phyloP scores from a whole-genome alignment of 2,888 invertebrate genomes.

The Cephus pulcher region DNA sequence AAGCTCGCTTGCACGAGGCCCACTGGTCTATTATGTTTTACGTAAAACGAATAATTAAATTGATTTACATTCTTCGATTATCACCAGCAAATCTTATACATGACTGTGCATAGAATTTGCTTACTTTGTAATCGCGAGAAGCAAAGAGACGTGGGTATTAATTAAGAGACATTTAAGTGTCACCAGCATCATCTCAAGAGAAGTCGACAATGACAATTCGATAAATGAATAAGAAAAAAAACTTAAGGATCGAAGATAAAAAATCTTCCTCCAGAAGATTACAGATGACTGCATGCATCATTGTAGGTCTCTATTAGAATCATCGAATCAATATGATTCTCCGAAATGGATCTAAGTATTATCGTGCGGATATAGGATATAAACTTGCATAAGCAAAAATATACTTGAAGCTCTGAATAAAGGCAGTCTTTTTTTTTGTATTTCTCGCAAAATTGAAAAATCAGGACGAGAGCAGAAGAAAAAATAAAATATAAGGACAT shows the following conservation, averaged over 20 bases:
- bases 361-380: background rate
- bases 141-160: background rate
- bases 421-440: background rate
- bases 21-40: background rate
- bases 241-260: background rate
- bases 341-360: background rate
- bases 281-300: background rate
- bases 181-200: background rate
- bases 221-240: background rate
- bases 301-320: background rate
- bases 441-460: background rate
- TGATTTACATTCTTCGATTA: background rate
- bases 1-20: background rate
- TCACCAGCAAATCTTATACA: background rate
- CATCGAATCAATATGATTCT: background rate
- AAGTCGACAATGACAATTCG: background rate
- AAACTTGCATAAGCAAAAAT: background rate
- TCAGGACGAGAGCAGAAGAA: background rate
- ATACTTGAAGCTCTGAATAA: background rate
- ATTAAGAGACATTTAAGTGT: background rate
- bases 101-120: slow-evolving; percentile 5
- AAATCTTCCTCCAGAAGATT: background rate
- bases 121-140: background rate
- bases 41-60: background rate
- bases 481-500: background rate